Conservation (phyloP, 1,140 invertebrate genomes). For the Mya arenaria region DNA sequence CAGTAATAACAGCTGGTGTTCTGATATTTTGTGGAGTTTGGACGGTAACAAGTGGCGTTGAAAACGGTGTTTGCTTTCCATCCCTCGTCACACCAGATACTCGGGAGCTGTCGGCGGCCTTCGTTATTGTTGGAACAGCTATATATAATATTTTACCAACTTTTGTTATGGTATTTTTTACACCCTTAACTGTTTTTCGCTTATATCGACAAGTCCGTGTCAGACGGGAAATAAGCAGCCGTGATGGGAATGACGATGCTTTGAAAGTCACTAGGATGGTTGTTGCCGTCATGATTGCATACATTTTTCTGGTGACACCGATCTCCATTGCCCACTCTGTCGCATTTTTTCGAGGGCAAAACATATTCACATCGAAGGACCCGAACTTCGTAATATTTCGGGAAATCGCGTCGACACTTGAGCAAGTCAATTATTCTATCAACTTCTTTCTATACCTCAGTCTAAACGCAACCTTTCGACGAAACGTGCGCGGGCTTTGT, state of each 20-base stretch:
- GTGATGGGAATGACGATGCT: not conserved
- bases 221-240: not conserved
- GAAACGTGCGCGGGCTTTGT: no score
- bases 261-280: conserved; percentile 47
- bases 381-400: conserved; percentile 48
- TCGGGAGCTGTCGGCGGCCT: not conserved
- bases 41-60: conserved; percentile 53
- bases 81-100: not conserved
- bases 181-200: conserved; percentile 23
- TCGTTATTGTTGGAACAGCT: conserved; percentile 20
- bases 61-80: conserved; percentile 56
- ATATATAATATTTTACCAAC: conserved; percentile 30
- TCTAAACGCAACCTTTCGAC: conserved; percentile 9
- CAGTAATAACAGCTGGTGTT: conserved; percentile 1
- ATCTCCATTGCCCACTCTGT: conserved; percentile 47
- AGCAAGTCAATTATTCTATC: conserved; percentile 63
- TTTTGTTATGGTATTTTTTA: conserved; percentile 9
- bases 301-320: conserved; percentile 56
- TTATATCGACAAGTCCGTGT: conserved; percentile 4
- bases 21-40: conserved; percentile 48
- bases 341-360: conserved; percentile 39
- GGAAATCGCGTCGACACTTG: conserved; percentile 52
- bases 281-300: conserved; percentile 49
- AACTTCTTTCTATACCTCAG: conserved; percentile 65
- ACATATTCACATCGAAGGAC: conserved; percentile 47